Evolutionary conservation across 2,797 vertebrate genomes (phyloP), one percentile per base, ranked within the genome.

Genomic region (Dendrocincla tyrannina): DNA sequence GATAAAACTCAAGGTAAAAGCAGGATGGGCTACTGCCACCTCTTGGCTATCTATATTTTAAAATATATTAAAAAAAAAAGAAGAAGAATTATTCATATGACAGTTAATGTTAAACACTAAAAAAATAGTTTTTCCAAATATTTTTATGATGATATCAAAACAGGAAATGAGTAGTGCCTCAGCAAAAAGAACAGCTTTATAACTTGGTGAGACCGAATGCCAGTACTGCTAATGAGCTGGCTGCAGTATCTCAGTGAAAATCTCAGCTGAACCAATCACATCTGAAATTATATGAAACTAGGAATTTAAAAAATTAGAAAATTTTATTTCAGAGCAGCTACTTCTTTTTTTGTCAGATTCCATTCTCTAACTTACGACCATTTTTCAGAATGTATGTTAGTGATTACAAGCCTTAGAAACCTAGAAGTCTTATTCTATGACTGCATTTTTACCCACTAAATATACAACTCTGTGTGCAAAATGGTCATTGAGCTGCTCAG

Each of bases 11-110:
- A 72, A 27, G 56, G 25, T 35, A 91, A 95, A 88, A 60, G 67
- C 10, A 85, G 79, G 44, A 96, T 84, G 39, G 77, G 72, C 66
- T 95, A 74, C 91, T 95, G 94, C 82, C 91, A 96, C 41, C 93
- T 95, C 81, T 96, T 91, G 93, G 74, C 37, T 90, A 58, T 25
- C 8, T 66, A 3, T 46, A 20, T 64, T 84, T 84, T 25, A 35
- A 76, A 77, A 10, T 63, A 37, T 63, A 33, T 64, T 24, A 11
- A 42, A 53, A 28, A 8, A 42, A 8, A 28, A 7, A n/a, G n/a
- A n/a, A n/a, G n/a, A n/a, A n/a, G 5, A 72, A 23, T 55, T 47
- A 4, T 28, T 75, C 9, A 2, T 33, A 11, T 15, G 22, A 49
- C 53, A 2, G 8, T 41, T 42, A 46, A 46, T 7, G 0, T 18